These are phyloP conservation scores for Rhabdomys pumilio DNA, from an alignment of 2,797 vertebrate species.

Conservation along the genomic window DNA sequence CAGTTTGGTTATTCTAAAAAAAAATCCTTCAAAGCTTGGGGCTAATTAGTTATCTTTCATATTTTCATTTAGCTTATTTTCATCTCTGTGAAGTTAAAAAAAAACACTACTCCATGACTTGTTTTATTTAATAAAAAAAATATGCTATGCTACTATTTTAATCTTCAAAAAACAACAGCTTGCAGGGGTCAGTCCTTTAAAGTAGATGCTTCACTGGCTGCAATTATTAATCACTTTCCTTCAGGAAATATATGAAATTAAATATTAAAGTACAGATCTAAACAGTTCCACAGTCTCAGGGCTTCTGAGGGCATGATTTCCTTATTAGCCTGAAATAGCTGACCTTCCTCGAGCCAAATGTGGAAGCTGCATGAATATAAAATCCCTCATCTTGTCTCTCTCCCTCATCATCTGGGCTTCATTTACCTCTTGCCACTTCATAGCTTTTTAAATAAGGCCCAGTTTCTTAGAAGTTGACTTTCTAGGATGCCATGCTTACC, in stretches of 20 bases:
- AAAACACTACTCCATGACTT: slow-evolving; percentile 82
- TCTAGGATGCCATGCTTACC: slow-evolving; percentile 60
- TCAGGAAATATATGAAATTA: slow-evolving; percentile 90
- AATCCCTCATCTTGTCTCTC: slow-evolving; percentile 82
- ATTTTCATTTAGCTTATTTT: slow-evolving; percentile 82
- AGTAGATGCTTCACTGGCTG: slow-evolving; percentile 87
- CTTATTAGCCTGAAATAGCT: slow-evolving; percentile 88
- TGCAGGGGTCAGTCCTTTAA: slow-evolving; percentile 89
- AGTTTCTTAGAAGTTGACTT: slow-evolving; percentile 75
- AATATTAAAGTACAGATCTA: slow-evolving; percentile 91
- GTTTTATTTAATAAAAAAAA: slow-evolving; percentile 54
- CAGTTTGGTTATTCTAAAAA: slow-evolving; percentile 74
- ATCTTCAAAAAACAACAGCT: slow-evolving; percentile 88
- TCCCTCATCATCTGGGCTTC: slow-evolving; percentile 81
- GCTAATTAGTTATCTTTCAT: slow-evolving; percentile 87
- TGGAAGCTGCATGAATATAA: slow-evolving; percentile 82
- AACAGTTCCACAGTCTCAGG: slow-evolving; percentile 87
- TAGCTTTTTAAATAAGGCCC: slow-evolving; percentile 66
- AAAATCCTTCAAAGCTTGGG: slow-evolving; percentile 77
- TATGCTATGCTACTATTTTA: slow-evolving; percentile 80
- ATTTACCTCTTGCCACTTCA: slow-evolving; percentile 72
- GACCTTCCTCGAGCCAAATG: slow-evolving; percentile 87
- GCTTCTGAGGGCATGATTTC: slow-evolving; percentile 87
- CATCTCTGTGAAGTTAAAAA: slow-evolving; percentile 84
- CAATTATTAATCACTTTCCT: slow-evolving; percentile 91